phyloP scores from a whole-genome alignment of 2,888 invertebrate species.

The Blera fallax region DNA sequence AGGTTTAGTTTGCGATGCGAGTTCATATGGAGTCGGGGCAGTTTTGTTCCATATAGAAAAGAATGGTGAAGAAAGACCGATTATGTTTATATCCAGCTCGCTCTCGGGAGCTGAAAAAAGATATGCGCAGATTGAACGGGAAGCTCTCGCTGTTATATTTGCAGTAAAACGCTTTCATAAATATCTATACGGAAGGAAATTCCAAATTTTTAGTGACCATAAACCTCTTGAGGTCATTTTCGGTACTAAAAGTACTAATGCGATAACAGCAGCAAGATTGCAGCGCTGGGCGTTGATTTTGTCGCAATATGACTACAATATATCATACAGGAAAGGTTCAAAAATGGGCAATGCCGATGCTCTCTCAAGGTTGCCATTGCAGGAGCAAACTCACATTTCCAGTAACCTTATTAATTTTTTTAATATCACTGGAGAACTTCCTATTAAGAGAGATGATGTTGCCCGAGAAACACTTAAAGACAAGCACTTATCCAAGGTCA shows the following conservation, averaged over 20 bases:
- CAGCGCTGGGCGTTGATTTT: constrained; percentile 47
- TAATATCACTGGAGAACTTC: constrained; percentile 2
- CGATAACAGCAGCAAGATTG: constrained; percentile 11
- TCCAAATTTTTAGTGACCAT: background rate
- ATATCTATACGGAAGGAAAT: constrained; percentile 35
- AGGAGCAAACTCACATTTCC: background rate
- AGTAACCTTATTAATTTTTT: constrained; percentile 20
- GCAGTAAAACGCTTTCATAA: constrained; percentile 7
- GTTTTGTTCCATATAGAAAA: constrained; percentile 22
- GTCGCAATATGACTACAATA: constrained; percentile 43
- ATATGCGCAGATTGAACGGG: constrained; percentile 8
- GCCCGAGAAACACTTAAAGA: constrained; percentile 4
- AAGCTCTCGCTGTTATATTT: constrained; percentile 12
- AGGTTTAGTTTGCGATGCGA: constrained; percentile 32
- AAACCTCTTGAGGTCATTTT: constrained; percentile 1
- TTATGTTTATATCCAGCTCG: constrained; percentile 4
- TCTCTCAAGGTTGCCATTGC: constrained; percentile 48
- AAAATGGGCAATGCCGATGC: constrained; percentile 30
- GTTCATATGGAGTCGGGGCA: constrained; percentile 33
- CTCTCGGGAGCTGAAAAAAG: background rate
- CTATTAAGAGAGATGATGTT: constrained; percentile 7
- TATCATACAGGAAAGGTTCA: constrained; percentile 10
- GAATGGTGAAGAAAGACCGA: constrained; percentile 9
- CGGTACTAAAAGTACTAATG: constrained; percentile 1
- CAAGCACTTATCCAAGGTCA: background rate